Evolutionary conservation across 2,888 invertebrate species (phyloP), one percentile per base, ranked within the genome.

Genomic region (Clunio marinus): DNA sequence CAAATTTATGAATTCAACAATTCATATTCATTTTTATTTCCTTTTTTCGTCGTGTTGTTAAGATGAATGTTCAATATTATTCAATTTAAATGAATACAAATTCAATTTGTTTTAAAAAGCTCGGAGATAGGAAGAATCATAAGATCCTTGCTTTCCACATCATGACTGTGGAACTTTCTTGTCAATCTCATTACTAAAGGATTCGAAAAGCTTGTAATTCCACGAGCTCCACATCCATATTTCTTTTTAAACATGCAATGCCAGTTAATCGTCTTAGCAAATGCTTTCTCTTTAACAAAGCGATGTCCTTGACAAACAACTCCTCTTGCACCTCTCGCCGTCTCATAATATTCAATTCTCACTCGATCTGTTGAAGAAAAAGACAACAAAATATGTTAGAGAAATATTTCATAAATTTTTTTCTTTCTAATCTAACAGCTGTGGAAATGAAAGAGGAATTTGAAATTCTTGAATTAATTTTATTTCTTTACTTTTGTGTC

Each of bases 281-380:
- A 66, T n/a, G 66, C 66, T 32, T 66, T 66, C 28, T 66, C 66
- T 27, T 66, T 66, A 2, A 66, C 66, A 24, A 66, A 66, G 20
- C 35, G 32, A 7, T 22, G 17, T 45, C 51, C 66, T 17, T 66
- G 20, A 15, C 55, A 55, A 1, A 55, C 2, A 3, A 66, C 24
- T 22, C 66, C 66, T 66, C 35, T 66, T 15, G 66, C 51, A 2
- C 66, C 66, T 13, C 66, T 8, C n/a, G 66, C 7, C 22, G 46
- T 45, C n/a, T 66, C 66, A 15, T 22, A 66, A 15, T 66, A 66
- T 17, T 66, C 32, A 22, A 66, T 55, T 3, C 22, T 28, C 25
- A 35, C 32, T 8, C 2, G 10, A 3, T 66, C 66, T 66, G 46
- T 13, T 3, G 17, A 59, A 20, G 4, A 32, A 32, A 32, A 32